Evolutionary conservation across 2,797 vertebrate genomes (phyloP).

Genomic region (Triplophysa bombifrons): DNA sequence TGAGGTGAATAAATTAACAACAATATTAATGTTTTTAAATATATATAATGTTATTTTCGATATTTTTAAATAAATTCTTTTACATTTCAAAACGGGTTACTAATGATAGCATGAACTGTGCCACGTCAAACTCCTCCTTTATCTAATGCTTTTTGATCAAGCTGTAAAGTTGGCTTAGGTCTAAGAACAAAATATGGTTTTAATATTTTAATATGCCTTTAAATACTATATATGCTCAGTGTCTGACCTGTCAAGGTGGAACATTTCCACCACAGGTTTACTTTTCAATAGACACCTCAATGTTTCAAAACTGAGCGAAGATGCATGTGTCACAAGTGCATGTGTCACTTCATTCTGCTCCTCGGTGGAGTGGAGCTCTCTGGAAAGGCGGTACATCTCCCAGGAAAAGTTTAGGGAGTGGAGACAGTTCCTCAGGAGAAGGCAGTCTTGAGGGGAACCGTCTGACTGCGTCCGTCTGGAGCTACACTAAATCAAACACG

Average conservation of each 20-base stretch:
- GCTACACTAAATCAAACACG: slow-evolving; percentile 53
- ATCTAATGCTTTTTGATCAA: too few species aligned
- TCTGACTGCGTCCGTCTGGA: slow-evolving; percentile 52
- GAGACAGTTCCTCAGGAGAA: slow-evolving; percentile 40
- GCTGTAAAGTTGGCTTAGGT: too few species aligned
- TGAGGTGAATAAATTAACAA: too few species aligned
- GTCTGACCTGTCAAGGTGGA: neutral
- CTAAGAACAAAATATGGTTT: too few species aligned
- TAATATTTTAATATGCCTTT: neutral
- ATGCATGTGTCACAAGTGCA: neutral
- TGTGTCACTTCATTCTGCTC: slow-evolving; percentile 1
- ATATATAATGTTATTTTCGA: too few species aligned
- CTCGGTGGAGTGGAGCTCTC: slow-evolving; percentile 5
- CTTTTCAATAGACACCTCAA: neutral
- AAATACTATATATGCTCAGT: neutral
- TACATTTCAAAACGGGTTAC: too few species aligned
- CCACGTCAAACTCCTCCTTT: too few species aligned
- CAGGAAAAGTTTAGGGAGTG: slow-evolving; percentile 22
- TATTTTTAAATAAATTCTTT: too few species aligned
- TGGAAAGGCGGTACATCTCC: slow-evolving; percentile 37
- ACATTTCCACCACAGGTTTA: neutral
- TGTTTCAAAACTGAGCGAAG: neutral
- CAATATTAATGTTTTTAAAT: too few species aligned
- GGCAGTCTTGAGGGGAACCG: slow-evolving; percentile 42
- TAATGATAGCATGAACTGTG: too few species aligned